Conservation (phyloP, 2,113 vertebrate genomes). For the Todiramphus chloris region DNA sequence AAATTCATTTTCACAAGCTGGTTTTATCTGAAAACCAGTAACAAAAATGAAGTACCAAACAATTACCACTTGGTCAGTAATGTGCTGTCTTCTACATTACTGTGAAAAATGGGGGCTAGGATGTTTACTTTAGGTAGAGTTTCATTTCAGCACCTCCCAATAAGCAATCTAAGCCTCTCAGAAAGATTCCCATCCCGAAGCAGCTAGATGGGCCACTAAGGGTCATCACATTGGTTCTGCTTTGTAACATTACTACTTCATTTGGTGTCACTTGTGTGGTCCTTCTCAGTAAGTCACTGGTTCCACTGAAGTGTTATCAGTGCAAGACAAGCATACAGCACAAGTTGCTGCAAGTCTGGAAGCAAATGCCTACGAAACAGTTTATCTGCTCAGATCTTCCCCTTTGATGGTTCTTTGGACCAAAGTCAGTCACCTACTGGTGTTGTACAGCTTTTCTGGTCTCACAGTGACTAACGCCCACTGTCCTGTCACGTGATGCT, state of each 20-base stretch:
- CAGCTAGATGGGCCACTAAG: neutral
- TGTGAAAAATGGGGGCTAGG: neutral
- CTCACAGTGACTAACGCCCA: neutral
- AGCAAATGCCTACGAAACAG: rapidly evolving
- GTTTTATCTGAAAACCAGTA: neutral
- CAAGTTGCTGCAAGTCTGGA: neutral
- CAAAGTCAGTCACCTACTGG: neutral
- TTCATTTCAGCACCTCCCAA: neutral
- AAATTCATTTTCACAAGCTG: neutral
- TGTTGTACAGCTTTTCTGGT: neutral
- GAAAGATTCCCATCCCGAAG: neutral
- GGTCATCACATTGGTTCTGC: neutral
- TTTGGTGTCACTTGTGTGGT: neutral
- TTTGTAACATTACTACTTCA: rapidly evolving
- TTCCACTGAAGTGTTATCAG: neutral
- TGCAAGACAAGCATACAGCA: neutral
- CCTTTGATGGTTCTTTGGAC: neutral
- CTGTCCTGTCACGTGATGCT: neutral
- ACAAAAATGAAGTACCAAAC: neutral
- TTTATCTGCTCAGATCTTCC: neutral
- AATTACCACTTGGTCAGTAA: neutral
- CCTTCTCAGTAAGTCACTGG: neutral
- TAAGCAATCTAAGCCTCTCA: neutral
- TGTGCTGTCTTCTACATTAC: neutral
- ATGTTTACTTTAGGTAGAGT: neutral